Base-by-base conservation (phyloP, 53 echinoderm and acorn worm species). In the Mesocentrotus franciscanus region DNA sequence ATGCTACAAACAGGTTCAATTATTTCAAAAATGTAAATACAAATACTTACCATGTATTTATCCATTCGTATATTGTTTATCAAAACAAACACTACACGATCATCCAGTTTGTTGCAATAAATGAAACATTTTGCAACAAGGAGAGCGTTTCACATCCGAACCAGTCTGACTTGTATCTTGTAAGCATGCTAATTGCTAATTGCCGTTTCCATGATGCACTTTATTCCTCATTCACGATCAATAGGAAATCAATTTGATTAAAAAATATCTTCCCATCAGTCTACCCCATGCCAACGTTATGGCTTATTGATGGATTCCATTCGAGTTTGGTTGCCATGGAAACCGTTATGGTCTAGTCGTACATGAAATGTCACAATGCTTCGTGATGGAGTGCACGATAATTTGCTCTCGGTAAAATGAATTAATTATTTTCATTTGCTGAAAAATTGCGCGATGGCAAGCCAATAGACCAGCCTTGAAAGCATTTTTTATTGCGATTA, bases 311-410 rank as follows among this genome's bases (percentile, higher is more conserved):
- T 87, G 20, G 29, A 17, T 58, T 87, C 87, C 29, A 87, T 87
- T 64, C 1, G 87, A 26, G 58, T 87, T 87, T 8, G 87, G 87
- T 87, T 87, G 58, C 18, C 29, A 87, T 58, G 27, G 87, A 87
- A 87, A 87, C 87, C 4, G 87, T 58, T 87, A 87, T 58, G 87
- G 87, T 87, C 87, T 29, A 58, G n/a, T 58, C 87, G 58, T 87
- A 29, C 57, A 57, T 87, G n/a, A 87, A 87, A 58, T 87, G 87
- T 57, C 59, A 27, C 87, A 27, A 58, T 87, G 58, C 34, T 27
- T 49, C 56, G 56, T 55, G 22, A 42, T 55, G 18, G 87, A 35
- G 8, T 36, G 55, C 85, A 85, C 58, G 29, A 59, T 59, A 58
- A 56, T 87, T 87, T 87, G 10, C 18, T 87, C 56, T 1, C 56